A percentile compares a stretch with the other conserved stretches of the same genome.
Evolutionary conservation across 2,113 vertebrate genomes (phyloP).

Genomic region (Micronisus gabar): DNA sequence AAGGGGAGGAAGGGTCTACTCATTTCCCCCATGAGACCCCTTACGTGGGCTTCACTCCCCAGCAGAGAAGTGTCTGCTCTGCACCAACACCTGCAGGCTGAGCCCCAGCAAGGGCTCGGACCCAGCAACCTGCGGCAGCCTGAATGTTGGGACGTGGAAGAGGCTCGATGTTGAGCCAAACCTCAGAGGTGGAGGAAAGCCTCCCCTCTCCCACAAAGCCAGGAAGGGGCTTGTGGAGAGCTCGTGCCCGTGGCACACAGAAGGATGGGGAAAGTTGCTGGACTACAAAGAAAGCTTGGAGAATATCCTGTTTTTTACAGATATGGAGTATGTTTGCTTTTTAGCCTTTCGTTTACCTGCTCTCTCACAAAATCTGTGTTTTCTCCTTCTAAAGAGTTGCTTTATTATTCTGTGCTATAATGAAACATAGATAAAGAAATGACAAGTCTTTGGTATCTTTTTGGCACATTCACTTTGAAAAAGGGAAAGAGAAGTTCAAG

Average conservation of each 20-base stretch:
- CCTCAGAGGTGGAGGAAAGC: neutral
- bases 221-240: neutral
- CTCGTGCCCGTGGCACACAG: neutral
- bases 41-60: neutral
- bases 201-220: neutral
- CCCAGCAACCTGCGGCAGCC: neutral
- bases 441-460: neutral
- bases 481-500: neutral
- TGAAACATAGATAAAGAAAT: neutral
- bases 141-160: fast-evolving
- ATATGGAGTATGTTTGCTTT: neutral
- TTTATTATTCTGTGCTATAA: neutral
- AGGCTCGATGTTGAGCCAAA: neutral
- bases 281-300: neutral
- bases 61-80: neutral
- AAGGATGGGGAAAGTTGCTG: neutral
- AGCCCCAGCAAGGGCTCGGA: neutral
- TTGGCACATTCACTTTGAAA: neutral
- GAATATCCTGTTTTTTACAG: neutral
- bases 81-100: neutral
- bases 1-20: neutral
- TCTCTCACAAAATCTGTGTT: neutral
- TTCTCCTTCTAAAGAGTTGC: neutral
- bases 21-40: neutral
- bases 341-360: neutral